Evolutionary conservation across 1,140 invertebrate species (phyloP).

Genomic region (Caerostris extrusa): DNA sequence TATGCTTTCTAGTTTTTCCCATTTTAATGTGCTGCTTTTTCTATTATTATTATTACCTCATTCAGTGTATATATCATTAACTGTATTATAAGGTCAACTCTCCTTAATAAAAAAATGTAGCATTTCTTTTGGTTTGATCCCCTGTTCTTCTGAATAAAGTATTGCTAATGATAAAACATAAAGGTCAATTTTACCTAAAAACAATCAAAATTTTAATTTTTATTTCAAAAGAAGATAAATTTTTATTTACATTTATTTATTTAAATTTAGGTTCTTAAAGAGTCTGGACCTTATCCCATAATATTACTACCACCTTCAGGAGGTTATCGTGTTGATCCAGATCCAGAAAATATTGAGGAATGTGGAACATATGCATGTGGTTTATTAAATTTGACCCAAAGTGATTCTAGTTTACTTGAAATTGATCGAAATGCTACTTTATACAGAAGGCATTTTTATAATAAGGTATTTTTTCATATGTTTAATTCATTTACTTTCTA

Average conservation of each 20-base stretch:
- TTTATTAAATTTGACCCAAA: neutral
- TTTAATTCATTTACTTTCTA: no score
- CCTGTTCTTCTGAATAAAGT: no score
- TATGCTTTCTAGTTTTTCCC: no score
- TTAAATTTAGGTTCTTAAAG: conserved; percentile 40
- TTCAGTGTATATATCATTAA: no score
- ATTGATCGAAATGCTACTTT: conserved; percentile 96
- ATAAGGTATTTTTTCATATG: conserved; percentile 86
- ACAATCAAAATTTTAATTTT: no score
- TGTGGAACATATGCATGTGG: neutral
- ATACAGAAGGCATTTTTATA: conserved; percentile 94
- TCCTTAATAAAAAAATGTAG: no score
- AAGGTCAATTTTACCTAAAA: no score
- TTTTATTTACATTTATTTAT: neutral
- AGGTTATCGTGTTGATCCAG: conserved; percentile 96
- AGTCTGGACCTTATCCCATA: conserved; percentile 89
- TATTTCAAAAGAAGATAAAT: neutral
- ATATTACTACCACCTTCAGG: conserved; percentile 90
- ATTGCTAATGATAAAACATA: no score
- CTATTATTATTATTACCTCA: no score
- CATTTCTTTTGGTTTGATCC: no score
- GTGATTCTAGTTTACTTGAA: conserved; percentile 87
- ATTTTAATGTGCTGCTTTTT: no score
- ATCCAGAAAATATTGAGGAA: conserved; percentile 84
- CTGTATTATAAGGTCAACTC: no score